Conservation (phyloP, 2,113 vertebrate genomes). For the Serilophus lunatus region DNA sequence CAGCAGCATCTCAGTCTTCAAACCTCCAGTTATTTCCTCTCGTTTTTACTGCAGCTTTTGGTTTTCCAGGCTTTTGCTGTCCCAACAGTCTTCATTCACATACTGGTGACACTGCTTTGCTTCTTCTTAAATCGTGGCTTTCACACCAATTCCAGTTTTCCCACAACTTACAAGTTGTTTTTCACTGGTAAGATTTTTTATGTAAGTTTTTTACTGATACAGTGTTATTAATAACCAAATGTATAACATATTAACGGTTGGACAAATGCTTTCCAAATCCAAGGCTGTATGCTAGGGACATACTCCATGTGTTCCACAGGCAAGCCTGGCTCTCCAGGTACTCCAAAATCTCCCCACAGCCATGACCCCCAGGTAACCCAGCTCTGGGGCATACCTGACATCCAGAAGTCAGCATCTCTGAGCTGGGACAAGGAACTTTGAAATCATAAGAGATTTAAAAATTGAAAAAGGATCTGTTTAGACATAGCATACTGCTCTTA, state of each 20-base stretch:
- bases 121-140: background rate
- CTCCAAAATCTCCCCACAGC: background rate
- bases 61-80: background rate
- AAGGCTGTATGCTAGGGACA: background rate
- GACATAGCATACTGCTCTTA: background rate
- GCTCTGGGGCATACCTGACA: background rate
- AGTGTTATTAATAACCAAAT: background rate
- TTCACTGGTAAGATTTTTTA: background rate
- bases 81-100: background rate
- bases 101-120: background rate
- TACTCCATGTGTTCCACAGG: background rate
- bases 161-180: background rate
- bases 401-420: background rate
- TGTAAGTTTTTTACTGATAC: background rate
- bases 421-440: background rate
- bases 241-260: background rate
- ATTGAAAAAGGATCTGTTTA: background rate
- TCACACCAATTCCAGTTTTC: background rate
- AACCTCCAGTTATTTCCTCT: background rate
- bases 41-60: background rate
- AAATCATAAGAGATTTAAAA: background rate
- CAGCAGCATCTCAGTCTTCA: background rate
- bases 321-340: background rate
- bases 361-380: background rate
- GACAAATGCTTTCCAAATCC: background rate